Conservation (phyloP, 2,113 vertebrate species). For the Cynopterus brachyotis region DNA sequence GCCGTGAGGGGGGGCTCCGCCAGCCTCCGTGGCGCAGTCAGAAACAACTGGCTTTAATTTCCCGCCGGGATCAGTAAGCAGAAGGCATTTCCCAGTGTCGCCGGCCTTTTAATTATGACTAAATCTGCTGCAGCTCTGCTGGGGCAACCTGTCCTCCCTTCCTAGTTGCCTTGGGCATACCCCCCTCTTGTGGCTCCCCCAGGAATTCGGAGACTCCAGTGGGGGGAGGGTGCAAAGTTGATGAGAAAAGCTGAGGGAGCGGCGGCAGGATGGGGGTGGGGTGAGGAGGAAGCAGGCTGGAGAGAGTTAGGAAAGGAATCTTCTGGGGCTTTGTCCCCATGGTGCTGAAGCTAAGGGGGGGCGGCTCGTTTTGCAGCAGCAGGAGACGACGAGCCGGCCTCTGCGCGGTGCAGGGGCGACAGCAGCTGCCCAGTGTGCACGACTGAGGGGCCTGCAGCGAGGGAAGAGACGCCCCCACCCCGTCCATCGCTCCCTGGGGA, state of each 20-base stretch:
- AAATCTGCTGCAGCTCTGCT: conserved; percentile 55
- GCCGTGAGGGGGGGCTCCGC: background rate
- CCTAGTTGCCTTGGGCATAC: background rate
- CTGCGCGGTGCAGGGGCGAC: background rate
- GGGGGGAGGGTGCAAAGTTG: background rate
- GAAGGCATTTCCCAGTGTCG: conserved; percentile 70
- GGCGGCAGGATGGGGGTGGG: background rate
- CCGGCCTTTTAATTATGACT: conserved; percentile 71
- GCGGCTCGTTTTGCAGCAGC: background rate
- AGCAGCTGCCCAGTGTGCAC: background rate
- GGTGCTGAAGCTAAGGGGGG: background rate
- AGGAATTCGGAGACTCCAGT: conserved; percentile 36
- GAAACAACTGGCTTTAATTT: conserved; percentile 77
- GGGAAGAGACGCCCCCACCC: background rate
- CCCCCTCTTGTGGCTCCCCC: background rate
- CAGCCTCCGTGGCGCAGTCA: conserved; percentile 3
- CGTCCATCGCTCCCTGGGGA: background rate
- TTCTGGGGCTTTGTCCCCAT: background rate
- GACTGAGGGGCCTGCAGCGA: too few relatives aligned
- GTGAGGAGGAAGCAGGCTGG: background rate
- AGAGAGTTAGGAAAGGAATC: background rate
- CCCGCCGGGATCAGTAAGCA: conserved; percentile 69
- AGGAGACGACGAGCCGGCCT: background rate
- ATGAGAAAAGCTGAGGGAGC: background rate
- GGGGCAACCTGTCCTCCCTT: background rate